Conservation (phyloP, 2,113 vertebrate species). For the Capreolus pygargus region DNA sequence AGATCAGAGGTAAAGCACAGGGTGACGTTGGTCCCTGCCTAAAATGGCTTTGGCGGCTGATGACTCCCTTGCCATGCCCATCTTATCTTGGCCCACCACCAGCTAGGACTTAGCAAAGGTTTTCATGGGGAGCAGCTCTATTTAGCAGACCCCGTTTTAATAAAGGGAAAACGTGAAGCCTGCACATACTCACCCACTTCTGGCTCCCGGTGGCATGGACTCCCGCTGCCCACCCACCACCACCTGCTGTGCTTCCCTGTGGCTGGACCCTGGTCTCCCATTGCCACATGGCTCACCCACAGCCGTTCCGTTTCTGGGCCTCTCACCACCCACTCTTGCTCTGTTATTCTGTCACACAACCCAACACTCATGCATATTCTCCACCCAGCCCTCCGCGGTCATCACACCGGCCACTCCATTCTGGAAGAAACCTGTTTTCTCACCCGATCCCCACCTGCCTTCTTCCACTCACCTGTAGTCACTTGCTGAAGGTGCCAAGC, state of each 20-base stretch:
- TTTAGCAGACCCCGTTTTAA: constrained; percentile 34
- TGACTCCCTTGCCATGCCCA: not conserved
- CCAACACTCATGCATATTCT: not conserved
- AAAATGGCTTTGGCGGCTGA: not conserved
- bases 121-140: not conserved
- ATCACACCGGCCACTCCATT: not conserved
- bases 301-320: constrained; percentile 51
- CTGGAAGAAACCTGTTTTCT: not conserved
- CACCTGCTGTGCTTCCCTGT: not conserved
- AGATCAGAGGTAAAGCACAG: not conserved
- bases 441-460: not conserved
- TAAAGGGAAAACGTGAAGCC: not conserved
- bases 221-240: constrained; percentile 24
- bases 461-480: not conserved
- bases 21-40: not conserved
- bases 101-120: not conserved
- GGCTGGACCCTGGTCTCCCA: constrained; percentile 54
- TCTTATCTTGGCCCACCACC: not conserved
- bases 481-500: not conserved
- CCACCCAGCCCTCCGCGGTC: not conserved
- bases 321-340: constrained; percentile 44
- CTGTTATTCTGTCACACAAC: constrained; percentile 46
- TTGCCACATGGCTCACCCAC: constrained; percentile 56
- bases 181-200: constrained; percentile 5
- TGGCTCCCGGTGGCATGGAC: constrained; percentile 1